Percentiles rank a stretch among this genome's conserved stretches.
Conservation (phyloP, 2,888 invertebrate species). For the Schizaphis graminum region DNA sequence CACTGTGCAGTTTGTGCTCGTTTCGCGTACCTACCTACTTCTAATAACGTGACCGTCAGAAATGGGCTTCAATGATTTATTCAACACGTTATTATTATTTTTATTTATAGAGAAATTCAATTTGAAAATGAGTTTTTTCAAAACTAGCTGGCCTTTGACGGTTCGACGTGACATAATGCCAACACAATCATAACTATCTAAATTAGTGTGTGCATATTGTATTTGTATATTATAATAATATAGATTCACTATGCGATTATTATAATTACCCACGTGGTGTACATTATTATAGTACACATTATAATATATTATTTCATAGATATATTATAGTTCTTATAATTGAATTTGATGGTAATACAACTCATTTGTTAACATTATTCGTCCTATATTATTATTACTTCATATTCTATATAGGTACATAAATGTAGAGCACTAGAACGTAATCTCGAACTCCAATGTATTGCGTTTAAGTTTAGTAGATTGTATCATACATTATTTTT, state of each 20-base stretch:
- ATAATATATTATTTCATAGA: background rate
- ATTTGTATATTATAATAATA: background rate
- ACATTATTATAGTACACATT: background rate
- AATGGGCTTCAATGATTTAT: constrained; percentile 5
- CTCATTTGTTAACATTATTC: background rate
- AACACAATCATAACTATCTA: background rate
- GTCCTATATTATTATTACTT: background rate
- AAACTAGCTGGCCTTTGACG: background rate
- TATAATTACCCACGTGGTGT: background rate
- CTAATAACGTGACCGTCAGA: background rate
- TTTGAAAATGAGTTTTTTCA: background rate
- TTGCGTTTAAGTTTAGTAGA: background rate
- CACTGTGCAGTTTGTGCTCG: background rate
- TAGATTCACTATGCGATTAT: background rate
- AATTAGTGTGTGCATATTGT: background rate
- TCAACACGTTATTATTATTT: constrained; percentile 4
- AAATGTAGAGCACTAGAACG: background rate
- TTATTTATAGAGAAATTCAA: background rate
- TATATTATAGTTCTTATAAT: background rate
- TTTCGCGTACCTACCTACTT: background rate
- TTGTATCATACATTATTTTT: background rate
- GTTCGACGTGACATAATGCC: background rate
- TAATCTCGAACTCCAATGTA: background rate
- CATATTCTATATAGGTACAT: background rate
- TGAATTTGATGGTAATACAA: background rate